Evolutionary conservation across 2,888 invertebrate genomes (phyloP), one percentile per base, ranked within the genome.

Genomic region (Microplitis deprimator): DNA sequence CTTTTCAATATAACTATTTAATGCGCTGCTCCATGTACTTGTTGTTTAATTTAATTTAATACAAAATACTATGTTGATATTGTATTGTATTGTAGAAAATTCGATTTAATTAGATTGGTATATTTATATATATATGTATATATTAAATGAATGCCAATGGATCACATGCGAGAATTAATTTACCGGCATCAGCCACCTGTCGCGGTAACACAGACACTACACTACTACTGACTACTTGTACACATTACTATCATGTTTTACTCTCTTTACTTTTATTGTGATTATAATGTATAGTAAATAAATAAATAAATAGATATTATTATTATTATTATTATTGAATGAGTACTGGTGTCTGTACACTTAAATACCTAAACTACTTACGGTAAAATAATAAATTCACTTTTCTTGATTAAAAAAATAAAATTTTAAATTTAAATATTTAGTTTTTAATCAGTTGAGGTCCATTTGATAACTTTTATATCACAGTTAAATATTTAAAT

Each of bases 161-260:
- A 73, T 73, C 73, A 73, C 73, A 62, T 73, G 73, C 41, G 76
- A 79, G 50, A 50, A 68, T 69, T 41, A 50, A 68, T 69, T 74
- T 73, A 80, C 78, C 77, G 79, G 78, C 79, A 69, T 78, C 77
- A 78, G 81, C 75, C 70, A 71, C 73, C 67, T 68, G 76, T 59
- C 73, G 72, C 41, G 68, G 72, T 76, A 60, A 72, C 60, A 77
- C 75, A 75, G 70, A 69, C 72, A 73, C 79, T 75, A 77, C 77
- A 76, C 69, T 73, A 20, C 29, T 13, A 20, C 62, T 62, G 16
- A 29, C 20, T 65, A 10, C 29, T 65, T 20, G 20, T 20, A 65
- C 38, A 65, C 17, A 20, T 29, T 10, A 65, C 20, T 17, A 65
- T 4, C 17, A 13, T 65, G 10, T 41, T 6, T 41, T 41, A 41